Base-by-base conservation (phyloP, 2,797 vertebrate genomes). In the Bovichtus variegatus region DNA sequence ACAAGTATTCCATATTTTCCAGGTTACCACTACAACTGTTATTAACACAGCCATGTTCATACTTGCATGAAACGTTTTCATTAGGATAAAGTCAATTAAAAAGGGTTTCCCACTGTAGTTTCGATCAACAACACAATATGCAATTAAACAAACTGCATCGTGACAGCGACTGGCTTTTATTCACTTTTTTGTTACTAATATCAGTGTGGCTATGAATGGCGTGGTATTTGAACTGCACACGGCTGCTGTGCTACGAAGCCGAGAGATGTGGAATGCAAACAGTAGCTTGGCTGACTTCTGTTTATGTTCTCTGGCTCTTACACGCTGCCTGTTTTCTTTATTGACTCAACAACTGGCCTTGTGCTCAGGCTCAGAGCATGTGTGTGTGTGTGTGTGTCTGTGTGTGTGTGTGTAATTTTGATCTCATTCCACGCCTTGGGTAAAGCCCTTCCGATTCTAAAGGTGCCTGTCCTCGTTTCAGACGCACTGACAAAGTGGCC, bases 281-380 rank as follows among this genome's bases (percentile, higher is more conserved):
- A 91, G 90, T 83, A 90, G 89, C 89, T 86, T 86, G 86, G 84
- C 82, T 86, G 65, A 80, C 59, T 79, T 77, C 64, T 88, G 88
- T 92, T 90, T 92, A 86, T 81, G 82, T 74, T 89, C 85, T 76
- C 78, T 87, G 58, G 4, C 78, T 84, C 82, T 78, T 78, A 43
- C 86, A 76, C n/a, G 21, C 74, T 34, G 82, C 59, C 82, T 78
- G 70, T 76, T 89, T 85, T 90, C 84, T 89, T 89, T 92, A 90
- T 91, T 91, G 87, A 91, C 91, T 91, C 86, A 68, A 90, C 87
- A 84, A 91, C 88, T 76, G 86, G 82, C 81, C 81, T 88, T 76
- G 80, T 78, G 88, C 81, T 87, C 29, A 2, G 43, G 70, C 81
- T 63, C 63, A 7, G 34, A 50, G 38, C 71, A 40, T 36, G 64